Evolutionary conservation across 2,797 vertebrate genomes (phyloP).

Genomic region (Myotis myotis): DNA sequence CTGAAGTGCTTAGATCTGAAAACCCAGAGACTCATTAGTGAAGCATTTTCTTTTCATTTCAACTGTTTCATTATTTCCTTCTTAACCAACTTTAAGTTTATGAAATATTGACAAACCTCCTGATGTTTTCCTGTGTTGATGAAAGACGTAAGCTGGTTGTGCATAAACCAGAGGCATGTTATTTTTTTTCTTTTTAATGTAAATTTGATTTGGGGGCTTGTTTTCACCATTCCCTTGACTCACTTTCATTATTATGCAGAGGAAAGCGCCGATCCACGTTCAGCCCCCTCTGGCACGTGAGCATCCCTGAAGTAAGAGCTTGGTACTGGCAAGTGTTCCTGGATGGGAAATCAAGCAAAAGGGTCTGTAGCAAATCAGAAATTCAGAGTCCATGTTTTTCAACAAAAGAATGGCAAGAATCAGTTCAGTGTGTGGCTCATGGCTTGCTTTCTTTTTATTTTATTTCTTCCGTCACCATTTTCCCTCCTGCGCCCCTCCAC

Average conservation of each 20-base stretch:
- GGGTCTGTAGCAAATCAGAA: not conserved
- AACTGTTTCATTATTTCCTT: constrained; percentile 9
- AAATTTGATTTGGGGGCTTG: not conserved
- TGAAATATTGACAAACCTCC: not conserved
- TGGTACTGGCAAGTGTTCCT: not conserved
- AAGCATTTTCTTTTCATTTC: constrained; percentile 28
- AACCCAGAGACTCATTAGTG: not conserved
- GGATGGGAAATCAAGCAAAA: not conserved
- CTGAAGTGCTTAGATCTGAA: not conserved
- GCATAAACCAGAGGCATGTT: not conserved
- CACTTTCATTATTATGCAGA: constrained; percentile 14
- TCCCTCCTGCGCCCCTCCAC: not conserved
- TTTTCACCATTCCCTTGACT: not conserved
- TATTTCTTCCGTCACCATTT: not conserved
- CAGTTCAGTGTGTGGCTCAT: not conserved
- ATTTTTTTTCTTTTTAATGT: not conserved
- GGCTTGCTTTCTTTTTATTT: not conserved
- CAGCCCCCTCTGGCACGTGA: not conserved
- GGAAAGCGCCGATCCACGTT: not conserved
- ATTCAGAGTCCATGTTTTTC: not conserved
- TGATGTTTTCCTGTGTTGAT: not conserved
- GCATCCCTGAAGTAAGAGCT: not conserved
- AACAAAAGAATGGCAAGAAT: not conserved
- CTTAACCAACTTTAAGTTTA: constrained; percentile 11
- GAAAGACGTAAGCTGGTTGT: not conserved